Evolutionary conservation across 2,797 vertebrate genomes (phyloP).

Genomic region (Centroberyx gerrardi): DNA sequence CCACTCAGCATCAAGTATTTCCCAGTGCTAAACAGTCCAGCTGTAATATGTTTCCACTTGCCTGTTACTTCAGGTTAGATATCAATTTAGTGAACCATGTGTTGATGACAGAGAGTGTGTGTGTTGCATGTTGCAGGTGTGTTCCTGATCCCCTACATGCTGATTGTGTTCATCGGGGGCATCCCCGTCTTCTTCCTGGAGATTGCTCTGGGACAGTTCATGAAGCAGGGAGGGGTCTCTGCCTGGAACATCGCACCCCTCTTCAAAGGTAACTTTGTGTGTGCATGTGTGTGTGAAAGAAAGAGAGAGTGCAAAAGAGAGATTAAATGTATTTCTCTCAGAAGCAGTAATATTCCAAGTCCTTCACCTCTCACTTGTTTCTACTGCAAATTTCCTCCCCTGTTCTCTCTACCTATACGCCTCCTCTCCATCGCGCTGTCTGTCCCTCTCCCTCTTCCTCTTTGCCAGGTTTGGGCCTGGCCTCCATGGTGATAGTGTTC

Average conservation of each 20-base stretch:
- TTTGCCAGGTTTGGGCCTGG: slow-evolving; percentile 86
- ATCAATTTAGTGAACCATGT: too few species aligned
- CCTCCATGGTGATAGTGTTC: slow-evolving; percentile 92
- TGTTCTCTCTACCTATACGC: not conserved
- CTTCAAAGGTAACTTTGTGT: slow-evolving; percentile 88
- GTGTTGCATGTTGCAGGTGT: slow-evolving; percentile 84
- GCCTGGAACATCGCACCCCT: slow-evolving; percentile 95
- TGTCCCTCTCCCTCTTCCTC: not conserved
- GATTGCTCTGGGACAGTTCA: slow-evolving; percentile 94
- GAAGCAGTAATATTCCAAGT: not conserved
- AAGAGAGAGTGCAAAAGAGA: not conserved
- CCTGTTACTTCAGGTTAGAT: too few species aligned
- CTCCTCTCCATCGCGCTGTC: not conserved
- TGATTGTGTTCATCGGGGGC: slow-evolving; percentile 93
- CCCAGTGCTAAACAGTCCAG: not conserved
- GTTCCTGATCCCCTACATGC: slow-evolving; percentile 93
- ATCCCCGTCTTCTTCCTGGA: slow-evolving; percentile 96
- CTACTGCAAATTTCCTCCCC: not conserved
- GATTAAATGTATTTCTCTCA: not conserved
- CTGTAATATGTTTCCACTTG: too few species aligned
- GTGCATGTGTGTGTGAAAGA: not conserved
- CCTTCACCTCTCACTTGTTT: slow-evolving; percentile 1
- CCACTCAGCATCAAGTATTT: not conserved
- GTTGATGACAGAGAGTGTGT: slow-evolving; percentile 9
- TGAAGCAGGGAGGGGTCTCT: slow-evolving; percentile 94